Conservation (phyloP, 1,140 invertebrate genomes). For the Heliothis subflexa region DNA sequence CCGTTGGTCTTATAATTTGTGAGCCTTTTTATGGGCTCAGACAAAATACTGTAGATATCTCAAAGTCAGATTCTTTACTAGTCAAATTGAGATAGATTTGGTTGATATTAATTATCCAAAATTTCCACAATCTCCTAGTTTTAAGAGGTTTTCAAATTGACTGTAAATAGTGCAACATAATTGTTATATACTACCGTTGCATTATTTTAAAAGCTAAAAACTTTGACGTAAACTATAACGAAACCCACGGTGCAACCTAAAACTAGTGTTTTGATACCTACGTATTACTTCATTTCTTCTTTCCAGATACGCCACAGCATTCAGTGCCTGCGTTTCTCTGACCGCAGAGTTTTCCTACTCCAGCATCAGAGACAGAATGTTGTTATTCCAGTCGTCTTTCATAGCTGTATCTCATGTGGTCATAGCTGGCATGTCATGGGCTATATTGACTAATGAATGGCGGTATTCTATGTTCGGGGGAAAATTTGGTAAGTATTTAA, state of each 20-base stretch:
- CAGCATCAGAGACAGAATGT: constrained; percentile 61
- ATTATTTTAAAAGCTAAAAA: too few species aligned
- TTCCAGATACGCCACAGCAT: constrained; percentile 64
- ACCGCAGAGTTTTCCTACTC: constrained; percentile 65
- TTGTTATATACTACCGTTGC: too few species aligned
- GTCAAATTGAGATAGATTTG: neutral
- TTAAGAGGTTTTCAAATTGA: too few species aligned
- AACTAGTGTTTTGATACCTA: neutral
- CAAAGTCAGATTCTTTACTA: too few species aligned
- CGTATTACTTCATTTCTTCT: neutral
- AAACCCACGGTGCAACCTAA: too few species aligned
- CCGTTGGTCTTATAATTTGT: neutral
- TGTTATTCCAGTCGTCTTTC: constrained; percentile 64
- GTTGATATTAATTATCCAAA: too few species aligned
- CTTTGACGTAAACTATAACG: too few species aligned
- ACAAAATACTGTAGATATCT: neutral
- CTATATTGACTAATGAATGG: constrained; percentile 62
- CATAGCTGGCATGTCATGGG: constrained; percentile 60
- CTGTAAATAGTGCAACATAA: too few species aligned
- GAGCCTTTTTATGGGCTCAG: neutral
- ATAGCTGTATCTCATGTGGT: constrained; percentile 54
- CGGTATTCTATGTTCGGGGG: constrained; percentile 55
- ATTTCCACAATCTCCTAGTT: too few species aligned
- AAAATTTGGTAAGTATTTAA: constrained; percentile 51
- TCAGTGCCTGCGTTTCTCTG: constrained; percentile 59